Evolutionary conservation across 2,888 invertebrate genomes (phyloP), one percentile per base, ranked within the genome.

Genomic region (Drosophila formosana): DNA sequence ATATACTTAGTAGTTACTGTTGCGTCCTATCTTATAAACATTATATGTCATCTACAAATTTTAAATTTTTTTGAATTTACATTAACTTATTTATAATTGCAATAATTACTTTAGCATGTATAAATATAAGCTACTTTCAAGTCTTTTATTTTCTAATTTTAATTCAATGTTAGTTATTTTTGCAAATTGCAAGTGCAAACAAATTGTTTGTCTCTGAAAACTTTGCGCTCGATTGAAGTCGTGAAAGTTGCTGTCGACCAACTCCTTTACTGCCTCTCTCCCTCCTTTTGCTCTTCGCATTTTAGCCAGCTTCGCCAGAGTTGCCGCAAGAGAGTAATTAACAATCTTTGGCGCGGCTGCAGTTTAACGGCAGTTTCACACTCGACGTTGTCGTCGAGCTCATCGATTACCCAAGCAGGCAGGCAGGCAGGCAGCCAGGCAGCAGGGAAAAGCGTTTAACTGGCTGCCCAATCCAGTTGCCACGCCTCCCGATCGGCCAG

Each of bases 291-390:
- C 8, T 32, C 32, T 8, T 6, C 32, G 32, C 0, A 32, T 32
- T 34, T 32, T 34, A 9, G 30, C 30, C 6, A 28, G 4, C 28
- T 28, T 28, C 32, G 30, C 25, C 25, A 11, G 11, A 4, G 37
- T 37, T 37, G 37, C 37, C 37, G 37, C 37, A 41, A 41, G 39
- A 41, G 58, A 73, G 82, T 68, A 84, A 82, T 84, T 82, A 82
- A 72, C 67, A 64, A 81, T 72, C 55, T 83, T 72, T 75, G 75
- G 67, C 66, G 81, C 70, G 70, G 63, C 76, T 65, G 61, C 75
- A 50, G 18, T 50, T 79, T 81, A 81, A 81, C 81, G 81, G 82
- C 66, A 69, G 50, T 74, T 84, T 79, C 61, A 57, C 72, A 72
- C 61, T 56, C 50, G 28, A 18, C 39, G 30, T 30, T 7, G 30